A percentile compares a stretch with the other conserved stretches of the same genome.
These are phyloP conservation scores for Apamea sordens DNA, from an alignment of 2,888 invertebrate genomes.

Conservation along the genomic window DNA sequence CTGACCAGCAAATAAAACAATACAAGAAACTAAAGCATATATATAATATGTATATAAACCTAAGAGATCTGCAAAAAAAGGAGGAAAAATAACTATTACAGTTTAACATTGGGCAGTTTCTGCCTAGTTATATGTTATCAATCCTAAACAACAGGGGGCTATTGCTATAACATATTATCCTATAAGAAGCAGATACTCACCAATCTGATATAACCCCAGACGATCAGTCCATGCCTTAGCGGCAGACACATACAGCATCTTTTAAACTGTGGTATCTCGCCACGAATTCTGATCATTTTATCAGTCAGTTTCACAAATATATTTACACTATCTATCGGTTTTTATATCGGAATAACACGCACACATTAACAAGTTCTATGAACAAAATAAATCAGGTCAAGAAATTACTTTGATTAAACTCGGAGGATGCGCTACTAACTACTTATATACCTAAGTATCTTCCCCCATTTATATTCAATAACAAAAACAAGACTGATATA, in stretches of 20 bases:
- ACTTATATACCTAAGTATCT: not conserved
- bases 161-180: not conserved
- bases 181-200: conserved; percentile 31
- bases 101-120: not conserved
- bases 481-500: conserved; percentile 49
- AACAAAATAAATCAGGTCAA: not conserved
- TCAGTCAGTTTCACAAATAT: not conserved
- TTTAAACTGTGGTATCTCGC: conserved; percentile 39
- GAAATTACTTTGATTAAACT: not conserved
- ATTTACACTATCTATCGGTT: not conserved
- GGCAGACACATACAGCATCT: conserved; percentile 47
- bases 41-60: not conserved
- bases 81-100: too few relatives aligned
- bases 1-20: not conserved
- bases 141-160: not conserved
- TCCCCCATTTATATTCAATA: conserved; percentile 4
- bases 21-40: not conserved
- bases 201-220: conserved; percentile 41
- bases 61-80: not conserved
- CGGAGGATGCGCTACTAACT: not conserved
- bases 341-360: not conserved
- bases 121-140: too few relatives aligned
- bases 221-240: conserved; percentile 25
- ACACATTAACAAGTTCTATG: not conserved
- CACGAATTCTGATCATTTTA: conserved; percentile 18